These are phyloP conservation scores for Tipula vernalis DNA, from an alignment of 2,888 invertebrate species.

Conservation along the genomic window DNA sequence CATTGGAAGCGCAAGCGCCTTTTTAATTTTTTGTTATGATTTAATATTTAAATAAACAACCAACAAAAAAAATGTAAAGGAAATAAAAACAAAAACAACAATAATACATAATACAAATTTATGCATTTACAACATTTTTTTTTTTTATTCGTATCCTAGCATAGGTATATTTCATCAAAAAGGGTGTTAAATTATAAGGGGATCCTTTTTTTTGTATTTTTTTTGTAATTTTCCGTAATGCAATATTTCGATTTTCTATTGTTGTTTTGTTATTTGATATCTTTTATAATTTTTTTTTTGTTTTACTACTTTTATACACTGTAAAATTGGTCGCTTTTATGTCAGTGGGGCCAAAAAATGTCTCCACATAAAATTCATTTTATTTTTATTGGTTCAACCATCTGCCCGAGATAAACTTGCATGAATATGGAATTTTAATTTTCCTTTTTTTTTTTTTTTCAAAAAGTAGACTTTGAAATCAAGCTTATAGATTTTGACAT, in stretches of 20 bases:
- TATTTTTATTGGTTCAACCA: no score
- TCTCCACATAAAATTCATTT: no score
- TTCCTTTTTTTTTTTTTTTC: no score
- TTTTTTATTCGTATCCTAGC: background rate
- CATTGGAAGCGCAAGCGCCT: background rate
- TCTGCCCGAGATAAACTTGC: no score
- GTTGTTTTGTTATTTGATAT: background rate
- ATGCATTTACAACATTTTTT: background rate
- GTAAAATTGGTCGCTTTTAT: no score
- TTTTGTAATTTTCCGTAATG: background rate
- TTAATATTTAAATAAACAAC: background rate
- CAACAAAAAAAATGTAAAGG: background rate
- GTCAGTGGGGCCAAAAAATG: no score
- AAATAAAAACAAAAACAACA: no score
- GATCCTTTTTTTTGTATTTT: background rate
- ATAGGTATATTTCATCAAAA: background rate
- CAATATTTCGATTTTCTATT: background rate
- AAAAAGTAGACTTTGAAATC: no score
- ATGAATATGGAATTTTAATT: no score
- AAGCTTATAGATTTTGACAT: no score
- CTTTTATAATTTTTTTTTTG: background rate
- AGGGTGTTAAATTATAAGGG: background rate
- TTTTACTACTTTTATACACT: no score
- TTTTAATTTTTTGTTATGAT: background rate
- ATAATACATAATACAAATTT: background rate